Percentiles rank a stretch among this genome's conserved stretches.
These are phyloP conservation scores for Apodemus sylvaticus DNA, from an alignment of 2,113 vertebrate species.

Conservation along the genomic window DNA sequence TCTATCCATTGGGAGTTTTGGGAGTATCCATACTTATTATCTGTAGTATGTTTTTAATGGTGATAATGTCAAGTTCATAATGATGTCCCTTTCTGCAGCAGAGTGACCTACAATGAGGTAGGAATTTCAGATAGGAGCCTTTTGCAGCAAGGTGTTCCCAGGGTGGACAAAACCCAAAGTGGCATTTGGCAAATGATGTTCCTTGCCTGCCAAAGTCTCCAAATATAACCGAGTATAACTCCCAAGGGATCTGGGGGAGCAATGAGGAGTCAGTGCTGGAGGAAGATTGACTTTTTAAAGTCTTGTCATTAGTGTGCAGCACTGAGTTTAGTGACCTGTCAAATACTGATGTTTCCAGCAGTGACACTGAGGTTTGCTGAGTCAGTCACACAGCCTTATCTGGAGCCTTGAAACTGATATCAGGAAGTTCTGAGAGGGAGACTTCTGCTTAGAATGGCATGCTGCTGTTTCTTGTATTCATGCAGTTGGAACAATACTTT, in stretches of 20 bases:
- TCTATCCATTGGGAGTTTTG: background rate
- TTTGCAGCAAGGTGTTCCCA: background rate
- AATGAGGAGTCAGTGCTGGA: conserved; percentile 43
- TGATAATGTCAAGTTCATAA: background rate
- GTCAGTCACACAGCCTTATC: background rate
- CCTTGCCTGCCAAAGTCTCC: conserved; percentile 10
- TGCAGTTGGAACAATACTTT: background rate
- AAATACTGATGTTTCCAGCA: background rate
- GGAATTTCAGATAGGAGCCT: background rate
- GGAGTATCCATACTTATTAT: background rate
- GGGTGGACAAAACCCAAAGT: background rate
- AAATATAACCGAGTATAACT: background rate
- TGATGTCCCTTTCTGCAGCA: background rate
- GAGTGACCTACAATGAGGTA: background rate
- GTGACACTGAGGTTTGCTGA: background rate
- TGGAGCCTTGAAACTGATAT: background rate
- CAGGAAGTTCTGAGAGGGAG: background rate
- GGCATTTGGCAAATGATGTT: conserved; percentile 2
- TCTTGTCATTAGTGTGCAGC: background rate
- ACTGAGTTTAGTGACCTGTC: conserved; percentile 19
- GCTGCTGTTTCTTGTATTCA: background rate
- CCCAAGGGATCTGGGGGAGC: background rate
- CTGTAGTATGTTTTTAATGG: background rate
- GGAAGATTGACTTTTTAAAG: conserved; percentile 49
- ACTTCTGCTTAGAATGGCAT: background rate